Evolutionary conservation across 2,113 vertebrate species (phyloP).

Genomic region (Synodontis membranacea): DNA sequence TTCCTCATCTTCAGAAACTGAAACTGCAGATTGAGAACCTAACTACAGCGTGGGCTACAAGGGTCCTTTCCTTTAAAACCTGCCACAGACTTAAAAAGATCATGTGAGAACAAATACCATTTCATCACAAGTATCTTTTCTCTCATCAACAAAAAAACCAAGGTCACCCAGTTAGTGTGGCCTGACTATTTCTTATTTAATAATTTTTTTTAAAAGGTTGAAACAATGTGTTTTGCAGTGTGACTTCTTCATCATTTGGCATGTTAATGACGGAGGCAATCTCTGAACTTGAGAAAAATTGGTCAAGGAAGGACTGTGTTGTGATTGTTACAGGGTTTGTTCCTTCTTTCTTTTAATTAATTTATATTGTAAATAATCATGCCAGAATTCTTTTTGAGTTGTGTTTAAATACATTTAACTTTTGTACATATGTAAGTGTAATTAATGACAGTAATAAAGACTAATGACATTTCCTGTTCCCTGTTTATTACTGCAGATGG

Average conservation of each 20-base stretch:
- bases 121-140: neutral
- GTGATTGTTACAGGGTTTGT: neutral
- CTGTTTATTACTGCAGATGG: neutral
- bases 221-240: neutral
- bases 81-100: constrained; percentile 23
- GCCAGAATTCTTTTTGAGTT: neutral
- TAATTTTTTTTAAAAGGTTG: neutral
- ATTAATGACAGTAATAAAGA: neutral
- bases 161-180: neutral
- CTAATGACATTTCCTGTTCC: neutral
- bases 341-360: neutral
- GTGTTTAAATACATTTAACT: neutral
- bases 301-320: neutral
- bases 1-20: constrained; percentile 17
- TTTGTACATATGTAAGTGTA: neutral
- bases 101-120: neutral
- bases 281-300: neutral
- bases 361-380: neutral
- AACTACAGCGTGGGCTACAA: constrained; percentile 6
- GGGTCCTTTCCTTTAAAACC: neutral
- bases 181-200: neutral
- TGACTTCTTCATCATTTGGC: neutral
- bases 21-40: neutral
- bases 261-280: neutral
- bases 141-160: neutral